Percentiles rank a stretch among this genome's conserved stretches.
Evolutionary conservation across 1,140 invertebrate species (phyloP).

Genomic region (Alviniconcha marisindica): DNA sequence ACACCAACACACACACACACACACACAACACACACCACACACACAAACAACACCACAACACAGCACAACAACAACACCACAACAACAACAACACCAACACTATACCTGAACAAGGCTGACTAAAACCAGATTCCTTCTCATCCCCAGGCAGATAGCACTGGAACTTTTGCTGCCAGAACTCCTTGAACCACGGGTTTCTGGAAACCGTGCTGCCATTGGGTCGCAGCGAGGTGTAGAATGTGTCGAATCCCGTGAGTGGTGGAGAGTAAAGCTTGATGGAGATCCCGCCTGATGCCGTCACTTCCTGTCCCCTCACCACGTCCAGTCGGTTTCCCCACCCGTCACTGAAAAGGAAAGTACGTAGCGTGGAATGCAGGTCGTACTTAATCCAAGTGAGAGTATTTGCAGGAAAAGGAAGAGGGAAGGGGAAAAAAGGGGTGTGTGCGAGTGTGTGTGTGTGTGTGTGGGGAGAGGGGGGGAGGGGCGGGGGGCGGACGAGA

Average conservation of each 20-base stretch:
- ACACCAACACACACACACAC: no score
- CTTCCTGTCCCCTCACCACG: constrained; percentile 83
- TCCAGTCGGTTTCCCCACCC: constrained; percentile 87
- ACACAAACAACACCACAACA: neutral
- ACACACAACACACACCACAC: neutral
- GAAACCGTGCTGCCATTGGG: constrained; percentile 79
- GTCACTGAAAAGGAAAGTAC: constrained; percentile 83
- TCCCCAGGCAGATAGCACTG: constrained; percentile 78
- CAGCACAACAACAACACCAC: no score
- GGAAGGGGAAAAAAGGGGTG: neutral
- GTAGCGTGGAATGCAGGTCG: no score
- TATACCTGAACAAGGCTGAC: constrained; percentile 68
- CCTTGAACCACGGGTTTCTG: constrained; percentile 86
- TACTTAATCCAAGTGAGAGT: no score
- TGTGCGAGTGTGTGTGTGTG: constrained; percentile 7
- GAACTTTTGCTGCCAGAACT: constrained; percentile 86
- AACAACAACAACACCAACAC: no score
- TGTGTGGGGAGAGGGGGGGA: no score
- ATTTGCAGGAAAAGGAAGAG: neutral
- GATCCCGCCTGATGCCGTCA: constrained; percentile 84
- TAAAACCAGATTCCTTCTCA: constrained; percentile 38
- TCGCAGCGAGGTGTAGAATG: constrained; percentile 83
- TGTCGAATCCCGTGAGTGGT: constrained; percentile 82
- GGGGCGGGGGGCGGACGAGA: no score
- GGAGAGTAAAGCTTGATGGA: constrained; percentile 87